Conservation (phyloP, 1,140 invertebrate genomes). For the Thaumatotibia leucotreta region DNA sequence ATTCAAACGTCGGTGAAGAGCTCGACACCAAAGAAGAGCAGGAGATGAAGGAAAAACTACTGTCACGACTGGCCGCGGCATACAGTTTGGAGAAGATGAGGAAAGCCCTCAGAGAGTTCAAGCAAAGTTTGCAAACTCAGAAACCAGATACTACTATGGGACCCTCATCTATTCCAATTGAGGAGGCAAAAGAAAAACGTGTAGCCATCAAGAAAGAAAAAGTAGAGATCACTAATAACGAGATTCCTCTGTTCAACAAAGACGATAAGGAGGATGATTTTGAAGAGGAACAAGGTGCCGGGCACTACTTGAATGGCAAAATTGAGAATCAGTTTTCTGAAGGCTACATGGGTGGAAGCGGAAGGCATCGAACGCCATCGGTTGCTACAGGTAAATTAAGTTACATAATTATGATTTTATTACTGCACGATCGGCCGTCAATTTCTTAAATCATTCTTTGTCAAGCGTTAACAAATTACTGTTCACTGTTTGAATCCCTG, state of each 20-base stretch:
- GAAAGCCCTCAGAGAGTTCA: conserved; percentile 82
- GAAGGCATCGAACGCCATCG: conserved; percentile 65
- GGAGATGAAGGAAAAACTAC: conserved; percentile 83
- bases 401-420: no score
- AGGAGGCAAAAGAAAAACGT: conserved; percentile 69
- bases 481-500: no score
- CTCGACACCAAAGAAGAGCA: conserved; percentile 80
- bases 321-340: conserved; percentile 75
- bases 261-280: conserved; percentile 66
- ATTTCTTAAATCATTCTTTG: no score
- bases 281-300: conserved; percentile 73
- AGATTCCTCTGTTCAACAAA: conserved; percentile 43
- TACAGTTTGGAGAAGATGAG: conserved; percentile 89
- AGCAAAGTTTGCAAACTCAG: conserved; percentile 78
- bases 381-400: conserved; percentile 52
- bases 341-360: conserved; percentile 78
- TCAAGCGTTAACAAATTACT: no score
- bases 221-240: conserved; percentile 49
- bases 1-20: conserved; percentile 80
- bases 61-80: conserved; percentile 84
- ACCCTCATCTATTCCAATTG: conserved; percentile 40
- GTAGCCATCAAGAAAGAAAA: conserved; percentile 76
- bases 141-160: conserved; percentile 67
- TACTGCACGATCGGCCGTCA: no score
- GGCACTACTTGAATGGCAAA: conserved; percentile 67